Evolutionary conservation across 2,113 vertebrate species (phyloP).

Genomic region (Dicaeum eximium): DNA sequence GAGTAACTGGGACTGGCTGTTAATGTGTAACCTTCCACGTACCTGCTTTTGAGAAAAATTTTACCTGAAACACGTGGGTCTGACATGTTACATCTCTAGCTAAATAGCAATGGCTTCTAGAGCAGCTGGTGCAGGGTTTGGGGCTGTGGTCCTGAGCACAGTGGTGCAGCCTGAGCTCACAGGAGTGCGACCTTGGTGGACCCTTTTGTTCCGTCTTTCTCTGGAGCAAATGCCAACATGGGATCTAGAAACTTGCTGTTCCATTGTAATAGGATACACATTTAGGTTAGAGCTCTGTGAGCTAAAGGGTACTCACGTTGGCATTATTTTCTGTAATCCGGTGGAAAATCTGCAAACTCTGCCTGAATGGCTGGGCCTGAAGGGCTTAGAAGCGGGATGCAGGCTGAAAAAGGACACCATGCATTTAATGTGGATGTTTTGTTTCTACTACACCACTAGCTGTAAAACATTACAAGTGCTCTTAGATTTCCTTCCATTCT

Average conservation of each 20-base stretch:
- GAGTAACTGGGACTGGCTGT: background rate
- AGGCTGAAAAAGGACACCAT: background rate
- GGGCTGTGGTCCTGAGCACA: background rate
- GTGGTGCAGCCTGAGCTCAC: background rate
- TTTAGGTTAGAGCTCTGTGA: slow-evolving; percentile 45
- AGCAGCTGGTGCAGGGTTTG: background rate
- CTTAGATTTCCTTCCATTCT: slow-evolving; percentile 27
- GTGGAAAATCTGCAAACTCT: slow-evolving; percentile 4
- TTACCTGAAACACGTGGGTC: accelerated
- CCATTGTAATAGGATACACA: slow-evolving; percentile 45
- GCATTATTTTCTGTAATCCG: slow-evolving; percentile 1
- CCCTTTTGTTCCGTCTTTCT: slow-evolving; percentile 48
- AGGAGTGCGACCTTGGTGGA: slow-evolving; percentile 1
- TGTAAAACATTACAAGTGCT: slow-evolving; percentile 37
- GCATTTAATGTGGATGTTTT: slow-evolving; percentile 17
- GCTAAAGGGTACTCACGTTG: background rate
- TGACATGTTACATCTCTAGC: background rate
- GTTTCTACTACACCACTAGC: background rate
- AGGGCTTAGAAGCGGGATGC: background rate
- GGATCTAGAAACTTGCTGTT: slow-evolving; percentile 55
- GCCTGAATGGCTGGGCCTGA: background rate
- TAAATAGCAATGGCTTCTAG: background rate
- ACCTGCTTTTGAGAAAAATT: background rate
- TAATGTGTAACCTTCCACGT: background rate
- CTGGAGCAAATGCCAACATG: slow-evolving; percentile 29